Evolutionary conservation across 2,888 invertebrate species (phyloP), one percentile per base, ranked within the genome.

Genomic region (Acanthosepion pharaonis): DNA sequence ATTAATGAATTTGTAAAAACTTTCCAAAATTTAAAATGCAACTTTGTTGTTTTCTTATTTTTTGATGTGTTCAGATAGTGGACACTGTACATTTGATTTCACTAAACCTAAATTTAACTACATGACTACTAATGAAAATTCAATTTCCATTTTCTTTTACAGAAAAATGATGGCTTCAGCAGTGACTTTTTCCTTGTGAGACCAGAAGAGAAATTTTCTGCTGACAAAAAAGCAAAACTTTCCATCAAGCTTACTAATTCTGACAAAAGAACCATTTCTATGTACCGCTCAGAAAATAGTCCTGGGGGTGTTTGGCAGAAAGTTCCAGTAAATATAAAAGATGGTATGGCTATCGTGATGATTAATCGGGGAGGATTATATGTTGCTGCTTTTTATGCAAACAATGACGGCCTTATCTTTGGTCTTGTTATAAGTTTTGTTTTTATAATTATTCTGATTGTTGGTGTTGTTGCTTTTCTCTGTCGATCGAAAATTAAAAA

Each of bases 151-250:
- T 92, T 94, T 94, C 33, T 59, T 94, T 96, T 96, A 28, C 95
- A 97, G 97, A 95, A 95, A 94, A 97, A 96, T 18, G 96, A 96
- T 91, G 95, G 96, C 18, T 97, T 96, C 95, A 96, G 96, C 91
- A 97, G 97, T 95, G 95, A 96, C 59, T 97, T 97, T 95, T 94
- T 96, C 8, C 95, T 96, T 11, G 92, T 97, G 33, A 95, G 95
- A 28, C 97, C 97, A 25, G 96, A 97, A 94, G 95, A 95, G 0
- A 94, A 95, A 92, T 92, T 97, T 2, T 95, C 96, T 25, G 94
- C 92, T 51, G 95, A 96, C 49, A 96, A 95, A 11, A 95, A 96
- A 92, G 95, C 95, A 5, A 42, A 5, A 51, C 95, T 97, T 94
- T 94, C 95, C 0, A 94, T 97, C 9, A 94, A 95, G 28, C 95